A percentile compares a stretch with the other conserved stretches of the same genome.
Evolutionary conservation across 2,888 invertebrate genomes (phyloP).

Genomic region (Drosophila kuntzei): DNA sequence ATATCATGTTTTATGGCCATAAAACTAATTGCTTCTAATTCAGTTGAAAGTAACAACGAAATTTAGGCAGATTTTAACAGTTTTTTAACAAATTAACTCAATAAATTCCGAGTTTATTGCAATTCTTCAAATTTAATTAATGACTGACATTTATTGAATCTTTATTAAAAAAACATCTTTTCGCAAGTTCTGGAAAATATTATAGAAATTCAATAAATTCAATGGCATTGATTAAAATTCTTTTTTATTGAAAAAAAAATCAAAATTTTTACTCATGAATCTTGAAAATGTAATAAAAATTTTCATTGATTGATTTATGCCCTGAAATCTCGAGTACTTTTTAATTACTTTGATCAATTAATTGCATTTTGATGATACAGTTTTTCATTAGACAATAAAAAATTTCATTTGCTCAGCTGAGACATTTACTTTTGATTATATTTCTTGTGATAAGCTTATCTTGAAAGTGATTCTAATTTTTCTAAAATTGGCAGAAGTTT

Average conservation of each 20-base stretch:
- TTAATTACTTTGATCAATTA: slow-evolving; percentile 40
- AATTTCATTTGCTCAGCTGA: slow-evolving; percentile 1
- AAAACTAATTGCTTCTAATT: slow-evolving; percentile 19
- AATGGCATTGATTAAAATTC: too few species aligned
- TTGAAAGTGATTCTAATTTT: not conserved
- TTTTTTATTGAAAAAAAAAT: too few species aligned
- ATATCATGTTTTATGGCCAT: slow-evolving; percentile 21
- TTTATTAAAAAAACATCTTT: not conserved
- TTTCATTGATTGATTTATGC: slow-evolving; percentile 68
- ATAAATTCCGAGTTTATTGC: not conserved
- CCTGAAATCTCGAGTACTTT: slow-evolving; percentile 26
- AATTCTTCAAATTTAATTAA: not conserved
- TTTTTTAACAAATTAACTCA: not conserved
- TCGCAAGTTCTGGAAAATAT: too few species aligned
- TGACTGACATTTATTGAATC: slow-evolving; percentile 6
- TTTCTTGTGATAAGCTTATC: slow-evolving; percentile 37
- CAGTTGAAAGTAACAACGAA: not conserved
- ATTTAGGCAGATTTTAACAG: not conserved
- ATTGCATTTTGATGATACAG: slow-evolving; percentile 34
- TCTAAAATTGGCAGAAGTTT: not conserved
- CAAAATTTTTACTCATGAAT: slow-evolving; percentile 54
- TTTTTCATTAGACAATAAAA: not conserved
- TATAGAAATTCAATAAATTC: too few species aligned
- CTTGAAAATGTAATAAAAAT: slow-evolving; percentile 45
- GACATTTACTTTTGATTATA: not conserved